These are phyloP conservation scores for Stichodactyla mertensii DNA, from an alignment of 64 coral and sea anemone species.

Conservation along the genomic window DNA sequence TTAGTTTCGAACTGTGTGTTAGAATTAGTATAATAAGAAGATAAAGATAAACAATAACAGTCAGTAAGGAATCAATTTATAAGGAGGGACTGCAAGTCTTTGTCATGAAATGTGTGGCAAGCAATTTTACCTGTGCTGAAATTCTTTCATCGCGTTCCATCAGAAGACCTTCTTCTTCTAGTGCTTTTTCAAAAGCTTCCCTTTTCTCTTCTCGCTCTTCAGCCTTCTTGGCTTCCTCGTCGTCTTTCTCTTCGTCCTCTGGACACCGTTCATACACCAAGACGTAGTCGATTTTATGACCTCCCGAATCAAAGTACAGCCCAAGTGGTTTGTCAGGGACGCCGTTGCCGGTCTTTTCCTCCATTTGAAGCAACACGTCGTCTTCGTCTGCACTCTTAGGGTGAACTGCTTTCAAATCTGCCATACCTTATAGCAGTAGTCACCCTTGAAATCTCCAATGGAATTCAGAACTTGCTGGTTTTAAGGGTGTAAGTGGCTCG, in stretches of 20 bases:
- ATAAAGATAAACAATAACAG: background rate
- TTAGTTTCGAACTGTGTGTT: no score
- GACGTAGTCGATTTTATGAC: slow-evolving; percentile 47
- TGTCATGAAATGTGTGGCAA: background rate
- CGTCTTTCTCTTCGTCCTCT: slow-evolving; percentile 49
- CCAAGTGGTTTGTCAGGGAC: background rate
- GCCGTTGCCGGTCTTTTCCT: background rate
- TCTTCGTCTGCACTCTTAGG: slow-evolving; percentile 5
- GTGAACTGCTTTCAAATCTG: slow-evolving; percentile 12
- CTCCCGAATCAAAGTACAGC: slow-evolving; percentile 21
- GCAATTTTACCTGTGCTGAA: background rate
- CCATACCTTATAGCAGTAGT: background rate
- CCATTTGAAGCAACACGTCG: slow-evolving; percentile 43
- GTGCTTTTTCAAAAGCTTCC: slow-evolving; percentile 32
- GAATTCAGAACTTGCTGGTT: background rate
- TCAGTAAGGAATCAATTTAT: background rate
- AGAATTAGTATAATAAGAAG: no score
- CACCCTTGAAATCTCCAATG: background rate
- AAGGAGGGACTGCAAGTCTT: background rate
- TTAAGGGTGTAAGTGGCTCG: background rate
- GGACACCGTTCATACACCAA: slow-evolving; percentile 40
- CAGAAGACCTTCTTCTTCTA: slow-evolving; percentile 24
- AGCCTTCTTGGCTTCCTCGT: slow-evolving; percentile 12
- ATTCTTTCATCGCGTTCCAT: slow-evolving; percentile 19
- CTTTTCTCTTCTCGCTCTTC: slow-evolving; percentile 41